Conservation (phyloP, 2,113 vertebrate genomes). For the Acanthochromis polyacanthus region DNA sequence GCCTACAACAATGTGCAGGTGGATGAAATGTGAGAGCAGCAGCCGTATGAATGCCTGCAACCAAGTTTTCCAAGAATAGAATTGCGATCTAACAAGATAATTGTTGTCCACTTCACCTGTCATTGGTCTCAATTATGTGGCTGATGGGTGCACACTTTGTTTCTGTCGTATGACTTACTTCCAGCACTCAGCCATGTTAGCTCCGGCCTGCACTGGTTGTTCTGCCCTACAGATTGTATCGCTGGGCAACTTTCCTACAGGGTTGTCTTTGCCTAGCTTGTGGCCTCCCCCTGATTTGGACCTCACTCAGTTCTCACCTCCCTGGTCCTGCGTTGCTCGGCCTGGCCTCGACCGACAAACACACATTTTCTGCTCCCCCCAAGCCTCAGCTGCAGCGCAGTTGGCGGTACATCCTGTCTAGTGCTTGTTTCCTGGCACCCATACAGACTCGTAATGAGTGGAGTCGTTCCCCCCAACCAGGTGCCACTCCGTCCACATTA, state of each 20-base stretch:
- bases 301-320: conserved; percentile 23
- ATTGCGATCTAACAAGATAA: too few relatives aligned
- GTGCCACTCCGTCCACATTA: conserved; percentile 80
- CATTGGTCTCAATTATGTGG: too few relatives aligned
- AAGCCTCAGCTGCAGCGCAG: conserved; percentile 58
- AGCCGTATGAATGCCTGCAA: too few relatives aligned
- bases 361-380: conserved; percentile 39
- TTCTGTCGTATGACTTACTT: neutral
- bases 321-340: neutral
- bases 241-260: conserved; percentile 11
- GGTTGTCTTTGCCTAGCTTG: neutral
- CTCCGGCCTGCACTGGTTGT: neutral
- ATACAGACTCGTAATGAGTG: conserved; percentile 71
- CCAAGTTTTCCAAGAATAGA: too few relatives aligned
- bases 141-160: too few relatives aligned
- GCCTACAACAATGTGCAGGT: too few relatives aligned
- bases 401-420: conserved; percentile 60
- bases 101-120: too few relatives aligned
- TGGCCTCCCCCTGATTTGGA: conserved; percentile 9
- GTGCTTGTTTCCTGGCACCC: conserved; percentile 69
- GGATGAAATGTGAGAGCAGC: too few relatives aligned
- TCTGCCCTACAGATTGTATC: conserved; percentile 3
- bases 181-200: neutral
- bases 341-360: conserved; percentile 22
- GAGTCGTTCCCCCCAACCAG: conserved; percentile 69